These are phyloP conservation scores for Falco peregrinus DNA, from an alignment of 2,797 vertebrate species.

Conservation along the genomic window DNA sequence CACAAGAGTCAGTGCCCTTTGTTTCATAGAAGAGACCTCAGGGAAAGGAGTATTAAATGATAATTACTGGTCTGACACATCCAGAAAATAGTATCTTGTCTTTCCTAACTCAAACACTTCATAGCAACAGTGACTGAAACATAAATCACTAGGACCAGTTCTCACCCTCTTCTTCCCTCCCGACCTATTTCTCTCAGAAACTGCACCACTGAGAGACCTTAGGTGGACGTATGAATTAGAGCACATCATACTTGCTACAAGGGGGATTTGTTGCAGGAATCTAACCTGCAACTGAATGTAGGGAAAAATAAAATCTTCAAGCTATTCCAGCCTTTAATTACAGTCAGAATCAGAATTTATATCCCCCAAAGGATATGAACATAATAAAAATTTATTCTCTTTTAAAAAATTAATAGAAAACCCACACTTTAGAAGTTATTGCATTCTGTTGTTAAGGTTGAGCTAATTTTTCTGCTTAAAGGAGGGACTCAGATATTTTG, in stretches of 20 bases:
- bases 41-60: not conserved
- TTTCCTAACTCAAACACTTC: not conserved
- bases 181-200: not conserved
- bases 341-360: not conserved
- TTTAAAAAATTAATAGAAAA: not conserved
- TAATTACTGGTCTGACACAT: constrained; percentile 1
- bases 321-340: not conserved
- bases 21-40: not conserved
- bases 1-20: not conserved
- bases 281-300: not conserved
- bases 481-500: not conserved
- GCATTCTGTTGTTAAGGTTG: not conserved
- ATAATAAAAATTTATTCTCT: not conserved
- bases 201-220: not conserved
- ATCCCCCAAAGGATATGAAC: not conserved
- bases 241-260: not conserved
- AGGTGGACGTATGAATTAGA: not conserved
- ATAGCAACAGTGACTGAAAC: not conserved
- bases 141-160: not conserved
- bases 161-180: not conserved
- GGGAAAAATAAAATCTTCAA: not conserved
- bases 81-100: constrained; percentile 12
- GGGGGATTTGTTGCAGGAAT: not conserved
- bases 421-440: not conserved
- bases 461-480: not conserved